Base-by-base conservation (phyloP, 2,113 vertebrate genomes). In the Ellobius talpinus region DNA sequence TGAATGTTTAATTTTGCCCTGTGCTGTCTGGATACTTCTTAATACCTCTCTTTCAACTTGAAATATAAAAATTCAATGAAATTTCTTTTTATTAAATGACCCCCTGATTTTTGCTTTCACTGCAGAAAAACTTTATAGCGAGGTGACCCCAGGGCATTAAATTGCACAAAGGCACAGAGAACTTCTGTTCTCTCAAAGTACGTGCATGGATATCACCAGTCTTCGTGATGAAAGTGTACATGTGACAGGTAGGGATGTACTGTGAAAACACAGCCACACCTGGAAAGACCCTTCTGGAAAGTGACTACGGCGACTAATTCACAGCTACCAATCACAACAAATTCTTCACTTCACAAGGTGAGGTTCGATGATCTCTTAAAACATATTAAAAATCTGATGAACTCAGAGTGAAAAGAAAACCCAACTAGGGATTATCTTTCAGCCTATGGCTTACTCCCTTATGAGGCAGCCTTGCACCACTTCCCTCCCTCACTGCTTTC, bases 11-110 rank as follows among this genome's bases (percentile, higher is more conserved):
- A 12, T 89, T 94, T 96, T 72, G 17, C 2, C 65, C 55, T 19
- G 61, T 29, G 47, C n/a, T 84, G 45, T 11, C 33, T 93, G 47
- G 19, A 96, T 17, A 84, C 3, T 3, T 42, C 33, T 6, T 5
- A 68, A 50, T 33, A 87, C 23, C 52, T 19, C 14, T 58, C 33
- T 65, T 65, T 36, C 88, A 94, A 89, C 73, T 52, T 96, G 61
- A 87, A 90, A 96, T 85, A 65, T 42, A 90, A 93, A 91, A 86
- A 84, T 52, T 77, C 79, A 95, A 21, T 68, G 58, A 70, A 74
- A 66, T 85, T 74, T 96, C 16, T 85, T 91, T 91, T 94, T 91
- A 90, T 7, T 61, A 95, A 89, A 82, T 52, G 23, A 91, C 58
- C 5, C 92, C 72, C 68, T 94, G 74, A 86, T 12, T 91, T 94